Base-by-base conservation (phyloP, 2,888 invertebrate species). In the Hipparchia semele region DNA sequence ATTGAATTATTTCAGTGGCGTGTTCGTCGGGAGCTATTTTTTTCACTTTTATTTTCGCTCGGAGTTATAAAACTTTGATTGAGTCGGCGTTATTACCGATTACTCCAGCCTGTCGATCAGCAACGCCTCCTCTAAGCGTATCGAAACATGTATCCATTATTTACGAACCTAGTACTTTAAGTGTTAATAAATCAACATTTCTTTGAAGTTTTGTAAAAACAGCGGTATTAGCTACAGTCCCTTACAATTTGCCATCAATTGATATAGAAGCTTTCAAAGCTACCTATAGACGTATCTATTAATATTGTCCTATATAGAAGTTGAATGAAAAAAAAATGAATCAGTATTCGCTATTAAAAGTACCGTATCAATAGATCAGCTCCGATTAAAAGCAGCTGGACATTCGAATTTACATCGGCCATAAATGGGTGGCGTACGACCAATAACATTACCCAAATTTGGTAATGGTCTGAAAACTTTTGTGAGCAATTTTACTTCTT, bases 301-400 rank as follows among this genome's bases (percentile, higher is more conserved):
- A 69, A 61, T 53, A 61, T 61, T 45, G 53, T 61, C 23, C 68
- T 58, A 49, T 59, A 59, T 23, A 13, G 9, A 60, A n/a, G 12
- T 66, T 72, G 45, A 23, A 74, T 72, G 69, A 65, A 77, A 78
- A 73, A 75, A 80, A 77, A 79, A 71, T 78, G 71, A 78, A 75
- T 61, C 76, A 71, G 71, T 74, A 76, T 74, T 78, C 73, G 78
- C 79, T 77, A 83, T 84, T 81, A 80, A 83, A 80, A 86, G 81
- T 81, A 80, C 77, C 78, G 78, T 85, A 86, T 88, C 89, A 89
- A 89, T 88, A 87, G 87, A 86, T 86, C 84, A 82, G 78, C 68
- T 72, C 78, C 77, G 81, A 84, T 86, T 88, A 84, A 83, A 86
- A 82, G 83, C 90, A 90, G 90, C 89, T 90, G 90, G 90, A 84